Evolutionary conservation across 2,797 vertebrate species (phyloP), one percentile per base, ranked within the genome.

Genomic region (Malacoctenus gilli): DNA sequence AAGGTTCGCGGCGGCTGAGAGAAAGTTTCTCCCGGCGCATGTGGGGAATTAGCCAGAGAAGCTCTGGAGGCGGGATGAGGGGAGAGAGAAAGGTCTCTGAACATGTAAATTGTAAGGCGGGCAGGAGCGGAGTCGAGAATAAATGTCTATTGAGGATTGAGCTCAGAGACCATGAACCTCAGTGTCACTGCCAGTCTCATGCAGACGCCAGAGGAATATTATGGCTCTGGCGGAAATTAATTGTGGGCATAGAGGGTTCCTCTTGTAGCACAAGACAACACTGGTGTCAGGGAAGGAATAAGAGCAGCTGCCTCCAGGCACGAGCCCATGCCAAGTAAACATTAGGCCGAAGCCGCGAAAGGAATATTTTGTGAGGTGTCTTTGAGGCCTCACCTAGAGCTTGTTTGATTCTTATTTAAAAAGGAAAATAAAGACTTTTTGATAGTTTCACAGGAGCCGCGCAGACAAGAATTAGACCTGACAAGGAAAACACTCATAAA

Each of bases 401-500:
- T 55, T 68, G 84, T 89, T 85, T 89, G 79, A 86, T 88, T 89
- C 75, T 85, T 73, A 68, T 80, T 85, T 47, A 59, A 71, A 80
- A 83, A 54, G 39, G 35, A 76, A 90, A 89, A 89, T 79, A 80
- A 85, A 86, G 78, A 79, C 64, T 71, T 83, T 80, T 87, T 87
- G 73, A 86, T 88, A 86, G 77, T 83, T 85, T 70, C 62, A 61
- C 44, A 68, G 72, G 62, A 76, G 51, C 72, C 43, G 68, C 49
- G 57, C 63, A 82, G 83, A 83, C 72, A 75, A 88, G 73, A 78
- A 90, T 91, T 79, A 48, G 59, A 86, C 56, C 62, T 87, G 87
- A 90, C 89, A 89, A 86, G 87, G 85, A 80, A 85, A 90, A 89
- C 83, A 88, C 85, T 85, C 72, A 85, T 79, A 77, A 79, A 88